Evolutionary conservation across 2,113 vertebrate species (phyloP), one percentile per base, ranked within the genome.

Genomic region (Pogonocichla stellata): DNA sequence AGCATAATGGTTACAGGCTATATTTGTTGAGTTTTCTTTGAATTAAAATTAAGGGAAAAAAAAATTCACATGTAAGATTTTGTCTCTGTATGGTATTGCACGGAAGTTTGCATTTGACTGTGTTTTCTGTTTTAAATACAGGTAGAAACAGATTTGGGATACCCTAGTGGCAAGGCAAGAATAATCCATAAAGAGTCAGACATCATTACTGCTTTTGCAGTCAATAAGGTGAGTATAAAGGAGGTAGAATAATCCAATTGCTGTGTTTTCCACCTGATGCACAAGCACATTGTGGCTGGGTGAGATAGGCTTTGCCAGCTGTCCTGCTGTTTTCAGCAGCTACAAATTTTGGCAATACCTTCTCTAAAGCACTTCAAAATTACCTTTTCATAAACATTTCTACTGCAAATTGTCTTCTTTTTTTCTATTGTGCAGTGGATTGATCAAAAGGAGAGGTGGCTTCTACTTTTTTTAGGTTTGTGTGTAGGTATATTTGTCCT

Each of bases 101-200:
- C 5, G 10, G 9, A 67, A 29, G 3, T 64, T 72, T 53, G 51
- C 17, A n/a, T 54, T 86, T 66, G 64, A 67, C 23, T 73, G 4
- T 61, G 17, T 9, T 71, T 95, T 87, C 8, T 42, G 48, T 90
- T 83, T 74, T 47, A 51, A 88, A 69, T 96, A 78, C 95, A 98
- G 98, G 90, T 97, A 88, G 98, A 98, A 97, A 87, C 97, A 92
- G 98, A 98, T 95, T 75, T 95, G 65, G 98, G 96, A 71, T 96
- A 97, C 54, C 91, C 96, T 67, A 98, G 97, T 96, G 97, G 98
- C 86, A 98, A 98, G 94, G 98, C 98, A 96, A 98, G 98, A 95
- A 98, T 98, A 95, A 98, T 98, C 74, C 98, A 98, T 93, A 98
- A 98, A 56, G 98, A 98, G 61, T 98, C 98, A 57, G 98, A 98